These are phyloP conservation scores for Aleadryas rufinucha DNA, from an alignment of 2,113 vertebrate species.

Conservation along the genomic window DNA sequence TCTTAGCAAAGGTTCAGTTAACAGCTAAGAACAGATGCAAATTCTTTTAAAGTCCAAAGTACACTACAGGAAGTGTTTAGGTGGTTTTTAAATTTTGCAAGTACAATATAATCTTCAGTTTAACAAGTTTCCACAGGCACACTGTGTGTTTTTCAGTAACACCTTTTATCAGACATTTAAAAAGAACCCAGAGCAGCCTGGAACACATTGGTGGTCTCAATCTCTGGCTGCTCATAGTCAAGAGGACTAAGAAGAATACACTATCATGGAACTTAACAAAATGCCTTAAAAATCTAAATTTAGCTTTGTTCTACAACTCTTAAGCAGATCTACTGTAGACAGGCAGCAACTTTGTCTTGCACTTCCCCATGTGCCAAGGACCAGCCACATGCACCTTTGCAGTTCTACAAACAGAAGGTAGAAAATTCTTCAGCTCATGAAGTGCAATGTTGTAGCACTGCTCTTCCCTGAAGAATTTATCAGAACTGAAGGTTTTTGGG, in stretches of 20 bases:
- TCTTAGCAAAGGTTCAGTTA: not conserved
- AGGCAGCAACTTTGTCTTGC: not conserved
- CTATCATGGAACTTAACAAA: not conserved
- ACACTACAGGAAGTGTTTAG: not conserved
- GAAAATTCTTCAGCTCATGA: not conserved
- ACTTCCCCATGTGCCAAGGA: not conserved
- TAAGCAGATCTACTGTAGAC: not conserved
- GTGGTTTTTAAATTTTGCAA: not conserved
- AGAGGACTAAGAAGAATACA: not conserved
- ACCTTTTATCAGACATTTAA: not conserved
- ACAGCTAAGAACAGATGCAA: not conserved
- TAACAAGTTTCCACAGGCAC: not conserved
- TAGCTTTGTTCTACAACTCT: not conserved
- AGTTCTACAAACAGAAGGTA: not conserved
- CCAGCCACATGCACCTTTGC: not conserved
- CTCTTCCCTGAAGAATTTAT: not conserved
- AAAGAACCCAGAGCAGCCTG: not conserved
- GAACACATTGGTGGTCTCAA: not conserved
- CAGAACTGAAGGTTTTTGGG: not conserved
- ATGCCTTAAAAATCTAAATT: not conserved
- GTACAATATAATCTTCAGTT: not conserved
- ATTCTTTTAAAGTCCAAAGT: not conserved
- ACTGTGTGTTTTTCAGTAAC: not conserved
- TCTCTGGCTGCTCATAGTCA: not conserved
- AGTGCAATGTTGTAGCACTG: not conserved